phyloP scores from a whole-genome alignment of 2,113 vertebrate genomes.

The Syngnathus floridae region DNA sequence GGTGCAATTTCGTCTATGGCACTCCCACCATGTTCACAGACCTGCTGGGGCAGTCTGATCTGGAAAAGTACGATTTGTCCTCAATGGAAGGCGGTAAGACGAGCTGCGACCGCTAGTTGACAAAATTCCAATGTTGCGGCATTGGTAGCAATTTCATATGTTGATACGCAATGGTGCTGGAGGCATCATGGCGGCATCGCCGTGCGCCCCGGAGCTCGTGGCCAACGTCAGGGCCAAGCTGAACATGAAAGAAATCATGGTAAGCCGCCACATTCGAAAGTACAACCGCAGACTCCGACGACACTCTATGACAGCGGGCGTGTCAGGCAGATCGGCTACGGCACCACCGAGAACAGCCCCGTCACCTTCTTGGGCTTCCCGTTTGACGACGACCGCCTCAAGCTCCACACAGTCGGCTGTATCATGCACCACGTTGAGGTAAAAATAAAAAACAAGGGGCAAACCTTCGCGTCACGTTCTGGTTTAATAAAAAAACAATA shows the following conservation, averaged over 20 bases:
- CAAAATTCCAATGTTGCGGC: too few relatives aligned
- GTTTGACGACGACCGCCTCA: slow-evolving; percentile 68
- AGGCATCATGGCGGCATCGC: slow-evolving; percentile 80
- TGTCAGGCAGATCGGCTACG: slow-evolving; percentile 75
- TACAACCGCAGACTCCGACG: neutral
- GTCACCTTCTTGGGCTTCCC: slow-evolving; percentile 80
- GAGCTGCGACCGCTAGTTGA: neutral
- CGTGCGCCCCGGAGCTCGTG: slow-evolving; percentile 77
- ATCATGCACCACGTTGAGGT: slow-evolving; percentile 86
- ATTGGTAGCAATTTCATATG: neutral
- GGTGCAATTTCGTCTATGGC: slow-evolving; percentile 74
- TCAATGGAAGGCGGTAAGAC: slow-evolving; percentile 74
- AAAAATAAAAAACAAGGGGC: neutral
- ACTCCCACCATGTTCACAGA: slow-evolving; percentile 93
- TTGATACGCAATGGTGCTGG: slow-evolving; percentile 25
- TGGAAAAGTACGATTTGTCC: slow-evolving; percentile 75
- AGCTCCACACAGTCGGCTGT: slow-evolving; percentile 75
- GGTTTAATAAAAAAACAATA: neutral
- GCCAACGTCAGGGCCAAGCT: slow-evolving; percentile 68
- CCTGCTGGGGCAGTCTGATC: slow-evolving; percentile 75
- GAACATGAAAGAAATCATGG: slow-evolving; percentile 73
- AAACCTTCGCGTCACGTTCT: neutral
- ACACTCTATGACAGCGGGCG: too few relatives aligned
- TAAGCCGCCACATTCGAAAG: slow-evolving; percentile 61
- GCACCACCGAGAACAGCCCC: slow-evolving; percentile 93